phyloP scores from a whole-genome alignment of 2,888 invertebrate species.

The Dryococelus australis region DNA sequence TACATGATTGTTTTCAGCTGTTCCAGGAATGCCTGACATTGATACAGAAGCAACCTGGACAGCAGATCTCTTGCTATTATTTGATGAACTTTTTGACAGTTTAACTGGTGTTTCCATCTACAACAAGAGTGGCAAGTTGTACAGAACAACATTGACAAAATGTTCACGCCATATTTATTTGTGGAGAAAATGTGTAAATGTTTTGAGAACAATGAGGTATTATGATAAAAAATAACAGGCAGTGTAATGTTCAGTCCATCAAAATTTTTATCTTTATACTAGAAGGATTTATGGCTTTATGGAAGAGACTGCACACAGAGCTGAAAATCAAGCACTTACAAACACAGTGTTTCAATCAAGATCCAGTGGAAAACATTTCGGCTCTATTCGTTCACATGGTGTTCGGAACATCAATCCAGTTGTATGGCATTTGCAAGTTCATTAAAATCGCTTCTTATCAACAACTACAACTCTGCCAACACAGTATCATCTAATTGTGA shows the following conservation, averaged over 20 bases:
- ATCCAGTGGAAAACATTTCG: constrained; percentile 12
- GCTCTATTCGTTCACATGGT: neutral
- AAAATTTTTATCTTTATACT: neutral
- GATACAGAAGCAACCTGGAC: neutral
- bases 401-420: neutral
- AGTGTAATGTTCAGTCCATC: neutral
- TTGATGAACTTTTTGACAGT: constrained; percentile 23
- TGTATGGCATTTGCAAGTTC: neutral
- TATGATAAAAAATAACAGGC: neutral
- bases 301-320: neutral
- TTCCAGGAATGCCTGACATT: neutral
- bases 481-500: neutral
- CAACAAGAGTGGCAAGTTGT: neutral
- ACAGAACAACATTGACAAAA: neutral
- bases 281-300: neutral
- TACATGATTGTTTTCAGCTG: too few species aligned
- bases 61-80: constrained; percentile 16
- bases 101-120: neutral
- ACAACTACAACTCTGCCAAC: neutral
- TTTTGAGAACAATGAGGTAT: neutral
- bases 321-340: neutral
- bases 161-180: neutral
- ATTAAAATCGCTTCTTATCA: neutral
- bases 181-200: neutral
- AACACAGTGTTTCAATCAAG: neutral